Base-by-base conservation (phyloP, 2,888 invertebrate species). In the Dione vanillae region DNA sequence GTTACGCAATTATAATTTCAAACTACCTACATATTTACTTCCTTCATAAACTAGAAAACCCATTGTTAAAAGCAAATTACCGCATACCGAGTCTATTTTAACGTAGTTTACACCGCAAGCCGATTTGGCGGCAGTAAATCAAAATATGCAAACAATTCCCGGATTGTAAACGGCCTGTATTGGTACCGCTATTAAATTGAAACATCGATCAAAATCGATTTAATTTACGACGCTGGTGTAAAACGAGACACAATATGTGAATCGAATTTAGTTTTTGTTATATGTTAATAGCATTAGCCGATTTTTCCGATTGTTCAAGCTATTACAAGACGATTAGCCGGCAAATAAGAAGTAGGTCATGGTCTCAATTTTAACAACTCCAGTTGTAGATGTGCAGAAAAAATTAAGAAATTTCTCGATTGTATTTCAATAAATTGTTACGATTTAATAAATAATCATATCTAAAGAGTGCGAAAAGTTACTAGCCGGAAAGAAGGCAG, bases 101-200 rank as follows among this genome's bases (percentile, higher is more conserved):
- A 66, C 69, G 16, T 75, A 79, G 80, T 84, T 83, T 84, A 83
- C 82, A 79, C 77, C 77, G 74, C 74, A 75, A 77, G 79, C 77
- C 78, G 78, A 83, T 84, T 82, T 80, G 76, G 76, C 74, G 70
- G 78, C 73, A 69, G 79, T 87, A 84, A 86, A 85, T 86, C 85
- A 86, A 82, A 80, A 77, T 69, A 77, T 51, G 71, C 75, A 76
- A 77, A 78, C 76, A 77, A 49, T 65, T 66, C 56, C 47, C 37
- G 67, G 61, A 72, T 72, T 64, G 73, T 71, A 51, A 65, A 49
- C 37, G 67, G 43, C 12, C 37, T 19, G 43, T 41, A 61, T n/a
- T n/a, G 14, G 27, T 43, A 43, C 20, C 20, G 10, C 43, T 10
- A 35, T 45, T 61, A 61, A 27, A 61, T 61, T 61, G 35, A 37